Percentiles rank a stretch among this genome's conserved stretches.
Conservation (phyloP, 2,113 vertebrate species). For the Gadus macrocephalus region DNA sequence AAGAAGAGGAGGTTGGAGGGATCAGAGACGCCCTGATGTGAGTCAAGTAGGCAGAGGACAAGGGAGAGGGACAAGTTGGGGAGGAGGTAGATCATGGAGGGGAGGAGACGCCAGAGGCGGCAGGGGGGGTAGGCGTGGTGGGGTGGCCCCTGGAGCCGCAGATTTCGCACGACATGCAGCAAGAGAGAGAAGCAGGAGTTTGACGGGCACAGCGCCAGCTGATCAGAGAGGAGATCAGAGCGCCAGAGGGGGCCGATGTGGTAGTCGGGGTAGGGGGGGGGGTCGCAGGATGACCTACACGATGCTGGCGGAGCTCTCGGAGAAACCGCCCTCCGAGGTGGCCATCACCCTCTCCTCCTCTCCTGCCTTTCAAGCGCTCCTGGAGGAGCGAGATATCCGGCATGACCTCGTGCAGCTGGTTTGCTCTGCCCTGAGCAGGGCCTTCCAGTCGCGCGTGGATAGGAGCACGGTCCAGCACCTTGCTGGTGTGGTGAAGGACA, state of each 20-base stretch:
- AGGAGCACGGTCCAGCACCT: conserved; percentile 78
- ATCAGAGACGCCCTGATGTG: no score
- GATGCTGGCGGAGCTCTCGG: conserved; percentile 75
- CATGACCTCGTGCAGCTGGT: conserved; percentile 76
- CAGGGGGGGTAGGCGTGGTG: background rate
- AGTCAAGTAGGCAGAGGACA: background rate
- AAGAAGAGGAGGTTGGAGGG: background rate
- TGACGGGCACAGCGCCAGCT: conserved; percentile 9
- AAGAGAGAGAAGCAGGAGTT: no score
- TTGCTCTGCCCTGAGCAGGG: conserved; percentile 80
- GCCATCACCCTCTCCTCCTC: conserved; percentile 79
- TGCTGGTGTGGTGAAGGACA: conserved; percentile 79
- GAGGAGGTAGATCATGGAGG: background rate
- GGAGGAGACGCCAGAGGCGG: conserved; percentile 35
- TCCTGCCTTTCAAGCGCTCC: conserved; percentile 65
- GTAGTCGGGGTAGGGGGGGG: no score
- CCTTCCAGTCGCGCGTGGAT: conserved; percentile 74
- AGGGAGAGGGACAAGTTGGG: background rate
- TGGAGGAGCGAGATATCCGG: conserved; percentile 71
- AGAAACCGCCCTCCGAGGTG: conserved; percentile 79
- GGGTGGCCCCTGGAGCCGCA: no score
- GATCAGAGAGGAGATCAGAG: conserved; percentile 25
- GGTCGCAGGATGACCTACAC: conserved; percentile 71
- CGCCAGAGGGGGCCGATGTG: background rate
- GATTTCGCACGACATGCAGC: no score